These are phyloP conservation scores for Typhlomys cinereus DNA, from an alignment of 2,113 vertebrate genomes.

Conservation along the genomic window DNA sequence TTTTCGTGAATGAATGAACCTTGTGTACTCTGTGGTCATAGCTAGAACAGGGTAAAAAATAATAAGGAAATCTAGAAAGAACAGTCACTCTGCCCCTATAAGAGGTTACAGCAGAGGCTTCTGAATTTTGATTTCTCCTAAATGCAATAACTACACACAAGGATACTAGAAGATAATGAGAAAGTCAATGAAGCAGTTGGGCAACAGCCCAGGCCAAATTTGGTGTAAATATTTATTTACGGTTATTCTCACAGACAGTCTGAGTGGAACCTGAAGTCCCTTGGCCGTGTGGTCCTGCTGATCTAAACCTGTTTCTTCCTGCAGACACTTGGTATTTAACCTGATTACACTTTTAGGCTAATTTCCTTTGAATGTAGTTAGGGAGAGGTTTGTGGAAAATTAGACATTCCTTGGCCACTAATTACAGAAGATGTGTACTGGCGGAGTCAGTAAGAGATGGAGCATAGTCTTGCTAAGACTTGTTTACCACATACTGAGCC, in stretches of 20 bases:
- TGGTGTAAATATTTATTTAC: constrained; percentile 63
- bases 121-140: constrained; percentile 31
- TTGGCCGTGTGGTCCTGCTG: constrained; percentile 15
- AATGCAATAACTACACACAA: constrained; percentile 37
- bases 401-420: neutral
- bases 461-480: neutral
- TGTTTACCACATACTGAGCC: neutral
- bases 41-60: neutral
- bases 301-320: neutral
- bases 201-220: constrained; percentile 12
- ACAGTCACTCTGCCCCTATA: neutral
- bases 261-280: constrained; percentile 29
- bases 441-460: neutral
- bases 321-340: constrained; percentile 33
- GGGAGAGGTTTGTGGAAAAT: constrained; percentile 2
- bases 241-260: constrained; percentile 20
- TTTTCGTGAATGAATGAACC: neutral
- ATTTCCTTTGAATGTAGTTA: constrained; percentile 63
- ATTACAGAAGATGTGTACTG: constrained; percentile 22
- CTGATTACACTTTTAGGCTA: constrained; percentile 35
- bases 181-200: constrained; percentile 64
- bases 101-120: neutral
- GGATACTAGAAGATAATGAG: constrained; percentile 46
- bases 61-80: constrained; percentile 9
- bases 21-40: neutral